Percentiles rank a stretch among this genome's conserved stretches.
Evolutionary conservation across 2,888 invertebrate species (phyloP).

Genomic region (Stenoptilia bipunctidactyla): DNA sequence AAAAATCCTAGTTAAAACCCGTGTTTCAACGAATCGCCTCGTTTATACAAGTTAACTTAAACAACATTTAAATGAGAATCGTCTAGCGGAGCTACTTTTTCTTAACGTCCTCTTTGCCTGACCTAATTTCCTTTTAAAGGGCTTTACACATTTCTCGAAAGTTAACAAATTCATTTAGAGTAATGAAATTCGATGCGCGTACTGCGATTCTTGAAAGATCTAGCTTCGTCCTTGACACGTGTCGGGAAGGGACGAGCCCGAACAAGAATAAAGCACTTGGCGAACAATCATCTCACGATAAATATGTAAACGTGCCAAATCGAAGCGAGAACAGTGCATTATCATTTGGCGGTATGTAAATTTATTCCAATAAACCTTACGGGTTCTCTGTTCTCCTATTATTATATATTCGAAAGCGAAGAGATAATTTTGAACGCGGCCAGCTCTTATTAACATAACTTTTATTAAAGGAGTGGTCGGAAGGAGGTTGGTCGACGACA

Average conservation of each 20-base stretch:
- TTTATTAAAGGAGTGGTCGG: constrained; percentile 64
- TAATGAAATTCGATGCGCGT: background rate
- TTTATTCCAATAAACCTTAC: constrained; percentile 68
- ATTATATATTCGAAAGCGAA: constrained; percentile 70
- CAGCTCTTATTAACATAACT: constrained; percentile 63
- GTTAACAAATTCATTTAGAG: background rate
- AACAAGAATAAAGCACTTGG: constrained; percentile 27
- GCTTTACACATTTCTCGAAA: too few relatives aligned
- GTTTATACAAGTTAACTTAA: too few relatives aligned
- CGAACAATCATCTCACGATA: constrained; percentile 52
- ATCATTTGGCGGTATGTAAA: constrained; percentile 63
- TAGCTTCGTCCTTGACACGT: background rate
- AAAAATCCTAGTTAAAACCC: too few relatives aligned
- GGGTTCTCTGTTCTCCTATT: constrained; percentile 41
- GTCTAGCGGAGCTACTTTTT: too few relatives aligned
- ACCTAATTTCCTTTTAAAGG: too few relatives aligned
- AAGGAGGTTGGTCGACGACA: constrained; percentile 36
- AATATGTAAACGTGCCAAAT: constrained; percentile 63
- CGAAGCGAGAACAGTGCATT: constrained; percentile 47
- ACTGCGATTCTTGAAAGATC: background rate
- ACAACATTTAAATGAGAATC: too few relatives aligned
- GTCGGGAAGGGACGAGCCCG: background rate
- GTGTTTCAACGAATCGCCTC: too few relatives aligned
- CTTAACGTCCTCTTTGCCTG: too few relatives aligned
- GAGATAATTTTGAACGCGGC: constrained; percentile 63